Base-by-base conservation (phyloP, 2,888 invertebrate genomes). In the Mimumesa dahlbomi region DNA sequence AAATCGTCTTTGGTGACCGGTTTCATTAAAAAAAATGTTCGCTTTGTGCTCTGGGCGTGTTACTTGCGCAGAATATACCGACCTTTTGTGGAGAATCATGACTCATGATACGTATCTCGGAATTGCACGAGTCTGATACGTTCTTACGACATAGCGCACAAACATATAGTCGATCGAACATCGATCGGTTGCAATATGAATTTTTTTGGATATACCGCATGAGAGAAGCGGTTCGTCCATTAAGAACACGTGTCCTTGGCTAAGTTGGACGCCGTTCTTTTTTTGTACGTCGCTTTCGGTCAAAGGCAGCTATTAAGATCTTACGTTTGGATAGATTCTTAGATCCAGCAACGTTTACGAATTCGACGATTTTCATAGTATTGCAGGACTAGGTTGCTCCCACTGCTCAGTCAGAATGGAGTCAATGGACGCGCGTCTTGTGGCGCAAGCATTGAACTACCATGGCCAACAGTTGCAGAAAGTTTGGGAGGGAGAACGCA, bases 401-500 rank as follows among this genome's bases (percentile, higher is more conserved):
- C 74, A 75, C 63, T 57, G 68, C 75, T 62, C 58, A 71, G 45
- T 72, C 73, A 66, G 77, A 79, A 91, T 91, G 91, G 91, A 91
- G 86, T 86, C 90, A 52, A 87, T 92, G 87, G 92, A 92, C 87
- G 81, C 90, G 71, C 91, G 91, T 61, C 89, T 92, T 70, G 92
- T 96, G 88, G 90, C 93, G 86, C 94, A 94, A 85, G 92, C 95
- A 70, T 90, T 96, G 81, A 95, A 95, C 90, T 96, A 94, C 89
- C 96, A 96, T 91, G 96, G 96, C 1, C 95, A 95, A 84, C 96
- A 96, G 84, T 91, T 96, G 77, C 95, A 95, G 90, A 96, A 96
- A 90, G 93, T 95, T 82, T 96, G 96, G 96, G 96, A 96, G 87
- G 93, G 94, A 22, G 96, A 96, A 87, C 93, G 94, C 83, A 95